Evolutionary conservation across 2,888 invertebrate species (phyloP), one percentile per base, ranked within the genome.

Genomic region (Drosophila helvetica): DNA sequence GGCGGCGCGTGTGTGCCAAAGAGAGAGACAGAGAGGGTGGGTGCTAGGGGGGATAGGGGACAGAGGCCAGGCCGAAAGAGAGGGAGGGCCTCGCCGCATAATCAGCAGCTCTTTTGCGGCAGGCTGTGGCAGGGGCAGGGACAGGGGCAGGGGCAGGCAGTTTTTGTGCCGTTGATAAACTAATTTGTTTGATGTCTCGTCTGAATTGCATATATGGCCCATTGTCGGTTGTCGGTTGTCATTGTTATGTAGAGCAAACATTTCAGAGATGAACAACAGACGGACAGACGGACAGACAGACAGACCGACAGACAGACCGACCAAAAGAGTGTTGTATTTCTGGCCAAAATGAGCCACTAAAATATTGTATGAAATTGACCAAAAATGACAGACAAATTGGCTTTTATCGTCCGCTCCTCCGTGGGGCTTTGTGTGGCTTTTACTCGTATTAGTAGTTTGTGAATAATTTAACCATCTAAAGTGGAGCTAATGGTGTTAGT

Each of bases 361-460:
- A 87, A 87, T 84, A 89, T 86, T 88, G 87, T 85, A 67, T 75
- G 80, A 89, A 88, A 87, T 89, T 87, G 80, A 82, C 87, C 81
- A 84, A 86, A 86, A 89, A 79, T 86, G 89, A 84, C 86, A 86
- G 89, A 86, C 86, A 86, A 88, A 86, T 86, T 86, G 86, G 78
- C 87, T 81, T 84, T 86, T 86, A 86, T 84, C 80, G 89, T 64
- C 74, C 19, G 71, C 50, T 63, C 45, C 38, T n/a, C 38, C 38
- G 38, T n/a, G 15, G 38, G 7, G 38, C n/a, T 72, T 73, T 52
- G 58, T 61, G 75, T 69, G 60, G 66, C 33, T 63, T 65, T 45
- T 60, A 60, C 48, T 69, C 58, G 47, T 75, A 67, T 73, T 84
- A 86, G 86, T 84, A 86, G 85, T 77, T 68, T 63, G 74, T 85